Base-by-base conservation (phyloP, 2,797 vertebrate genomes). In the Psittacula echo region DNA sequence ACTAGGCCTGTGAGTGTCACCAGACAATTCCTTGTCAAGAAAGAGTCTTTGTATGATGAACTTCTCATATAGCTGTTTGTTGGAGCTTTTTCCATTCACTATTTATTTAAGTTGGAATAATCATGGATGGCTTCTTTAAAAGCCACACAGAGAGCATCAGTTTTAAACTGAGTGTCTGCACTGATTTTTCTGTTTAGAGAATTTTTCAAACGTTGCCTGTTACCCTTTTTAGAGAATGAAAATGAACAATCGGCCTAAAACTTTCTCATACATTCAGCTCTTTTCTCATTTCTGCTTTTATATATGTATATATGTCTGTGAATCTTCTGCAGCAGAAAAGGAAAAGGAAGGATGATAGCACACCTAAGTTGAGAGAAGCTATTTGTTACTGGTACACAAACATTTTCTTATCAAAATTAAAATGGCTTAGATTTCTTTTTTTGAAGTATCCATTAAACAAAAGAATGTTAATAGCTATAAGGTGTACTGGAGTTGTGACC, bases 401-500 rank as follows among this genome's bases (percentile, higher is more conserved):
- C 8, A 78, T 87, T 95, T 95, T 72, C 44, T 67, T 74, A 47
- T n/a, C 70, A 89, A 94, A 95, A 84, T 78, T 86, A 71, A 89
- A 76, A 44, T 45, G 13, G 11, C 34, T 95, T 91, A 50, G 53
- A 71, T 37, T 37, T 37, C 26, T 74, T 94, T 90, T 90, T 87
- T 27, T 9, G 18, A 82, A 73, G 34, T 41, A 45, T 65, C 56
- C 65, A 24, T 94, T 94, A 85, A 87, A 11, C 3, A 61, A 85
- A 75, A 72, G 37, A 70, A 87, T 60, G 47, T 68, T 65, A 62
- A 32, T 80, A 11, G 2, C 44, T 64, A 15, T 91, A 24, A 84
- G 89, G 34, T 42, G 19, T 70, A 30, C 67, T 16, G 23, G 66
- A 37, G 45, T 58, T 94, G 66, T 74, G 75, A 91, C 60, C 61